These are phyloP conservation scores for Lycophotia porphyrea DNA, from an alignment of 2,888 invertebrate species.

Conservation along the genomic window DNA sequence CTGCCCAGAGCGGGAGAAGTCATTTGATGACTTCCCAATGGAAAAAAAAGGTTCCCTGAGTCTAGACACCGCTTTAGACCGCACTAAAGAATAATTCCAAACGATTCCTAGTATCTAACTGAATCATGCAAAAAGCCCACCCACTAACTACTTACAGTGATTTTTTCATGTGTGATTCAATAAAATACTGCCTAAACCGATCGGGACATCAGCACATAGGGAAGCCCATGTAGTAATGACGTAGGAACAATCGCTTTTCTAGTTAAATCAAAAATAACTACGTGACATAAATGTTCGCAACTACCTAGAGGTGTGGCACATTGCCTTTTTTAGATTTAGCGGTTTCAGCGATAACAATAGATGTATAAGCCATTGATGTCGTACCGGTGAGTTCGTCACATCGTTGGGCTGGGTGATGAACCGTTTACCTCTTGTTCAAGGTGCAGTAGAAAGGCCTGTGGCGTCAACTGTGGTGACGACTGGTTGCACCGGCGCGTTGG, in stretches of 20 bases:
- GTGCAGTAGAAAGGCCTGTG: constrained; percentile 47
- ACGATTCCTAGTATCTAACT: not conserved
- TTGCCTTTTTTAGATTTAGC: not conserved
- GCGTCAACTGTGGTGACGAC: constrained; percentile 35
- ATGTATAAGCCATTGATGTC: constrained; percentile 11
- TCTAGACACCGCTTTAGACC: not conserved
- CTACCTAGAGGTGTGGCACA: not conserved
- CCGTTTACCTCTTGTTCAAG: constrained; percentile 51
- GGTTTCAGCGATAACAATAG: not conserved
- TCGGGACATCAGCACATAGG: not conserved
- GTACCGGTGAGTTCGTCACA: constrained; percentile 4
- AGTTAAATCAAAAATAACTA: not conserved
- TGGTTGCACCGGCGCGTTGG: constrained; percentile 27
- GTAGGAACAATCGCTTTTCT: not conserved
- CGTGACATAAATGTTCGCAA: not conserved
- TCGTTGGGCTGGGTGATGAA: constrained; percentile 54
- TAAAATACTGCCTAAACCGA: not conserved
- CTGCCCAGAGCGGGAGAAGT: too few species aligned
- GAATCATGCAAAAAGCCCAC: constrained; percentile 1
- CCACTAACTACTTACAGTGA: not conserved
- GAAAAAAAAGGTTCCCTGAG: not conserved
- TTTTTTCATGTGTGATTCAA: not conserved
- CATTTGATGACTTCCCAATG: too few species aligned
- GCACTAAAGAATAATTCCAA: not conserved
- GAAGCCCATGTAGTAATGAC: not conserved